phyloP scores from a whole-genome alignment of 2,888 invertebrate genomes.

The Beris morrisii region DNA sequence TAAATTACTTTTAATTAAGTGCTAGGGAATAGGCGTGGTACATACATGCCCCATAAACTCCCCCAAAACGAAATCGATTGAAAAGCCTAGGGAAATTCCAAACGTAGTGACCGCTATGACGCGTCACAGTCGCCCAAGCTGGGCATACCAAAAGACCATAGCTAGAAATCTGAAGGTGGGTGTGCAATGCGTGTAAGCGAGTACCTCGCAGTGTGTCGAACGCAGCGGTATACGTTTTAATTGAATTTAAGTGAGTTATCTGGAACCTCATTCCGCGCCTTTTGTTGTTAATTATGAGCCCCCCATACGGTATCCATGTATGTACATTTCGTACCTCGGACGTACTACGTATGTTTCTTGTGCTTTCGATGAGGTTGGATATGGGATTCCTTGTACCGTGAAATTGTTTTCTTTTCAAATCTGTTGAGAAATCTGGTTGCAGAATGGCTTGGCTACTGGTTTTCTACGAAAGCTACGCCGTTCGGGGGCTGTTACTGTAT shows the following conservation, averaged over 20 bases:
- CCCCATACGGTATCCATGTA: not conserved
- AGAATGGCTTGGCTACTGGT: slow-evolving; percentile 8
- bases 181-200: no score
- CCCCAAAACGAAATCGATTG: no score
- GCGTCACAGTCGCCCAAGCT: no score
- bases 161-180: no score
- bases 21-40: slow-evolving; percentile 3
- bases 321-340: no score
- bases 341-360: no score
- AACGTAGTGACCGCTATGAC: no score
- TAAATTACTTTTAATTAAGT: slow-evolving; percentile 4
- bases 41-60: no score
- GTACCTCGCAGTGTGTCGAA: not conserved
- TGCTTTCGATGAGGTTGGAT: no score
- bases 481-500: no score
- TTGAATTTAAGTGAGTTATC: slow-evolving; percentile 18
- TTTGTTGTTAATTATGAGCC: slow-evolving; percentile 13
- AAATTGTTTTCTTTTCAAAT: slow-evolving; percentile 12
- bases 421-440: not conserved
- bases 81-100: no score
- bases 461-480: not conserved
- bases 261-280: slow-evolving; percentile 10
- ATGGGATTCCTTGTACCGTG: slow-evolving; percentile 8
- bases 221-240: slow-evolving; percentile 9
- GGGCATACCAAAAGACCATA: no score